phyloP scores from a whole-genome alignment of 1,140 invertebrate genomes.

The Ylistrum balloti region DNA sequence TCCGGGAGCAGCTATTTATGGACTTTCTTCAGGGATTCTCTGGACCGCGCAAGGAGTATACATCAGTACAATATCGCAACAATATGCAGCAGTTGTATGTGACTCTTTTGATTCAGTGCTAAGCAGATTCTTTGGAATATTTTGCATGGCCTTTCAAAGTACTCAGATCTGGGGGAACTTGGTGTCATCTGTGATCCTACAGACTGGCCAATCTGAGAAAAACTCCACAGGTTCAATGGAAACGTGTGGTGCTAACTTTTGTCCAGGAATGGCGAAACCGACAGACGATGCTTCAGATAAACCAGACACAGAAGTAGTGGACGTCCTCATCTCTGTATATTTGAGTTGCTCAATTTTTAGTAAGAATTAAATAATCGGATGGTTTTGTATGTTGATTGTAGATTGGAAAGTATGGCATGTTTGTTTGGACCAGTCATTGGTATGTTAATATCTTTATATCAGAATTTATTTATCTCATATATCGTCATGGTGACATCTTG shows the following conservation, averaged over 20 bases:
- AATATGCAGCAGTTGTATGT: slow-evolving; percentile 64
- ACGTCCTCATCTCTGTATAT: slow-evolving; percentile 62
- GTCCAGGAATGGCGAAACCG: slow-evolving; percentile 42
- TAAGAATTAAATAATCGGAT: no score
- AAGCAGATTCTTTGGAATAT: slow-evolving; percentile 72
- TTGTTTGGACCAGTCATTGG: no score
- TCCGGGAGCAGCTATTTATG: slow-evolving; percentile 67
- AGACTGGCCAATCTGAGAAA: slow-evolving; percentile 29
- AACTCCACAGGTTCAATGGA: neutral
- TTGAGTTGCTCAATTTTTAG: no score
- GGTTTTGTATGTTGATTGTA: no score
- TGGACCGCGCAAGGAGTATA: slow-evolving; percentile 75
- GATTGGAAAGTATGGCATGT: no score
- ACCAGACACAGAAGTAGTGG: slow-evolving; percentile 54
- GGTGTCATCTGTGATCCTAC: slow-evolving; percentile 68
- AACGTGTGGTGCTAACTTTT: slow-evolving; percentile 63
- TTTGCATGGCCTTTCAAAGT: slow-evolving; percentile 71
- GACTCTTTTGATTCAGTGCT: slow-evolving; percentile 64
- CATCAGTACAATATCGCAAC: slow-evolving; percentile 67
- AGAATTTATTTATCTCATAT: no score
- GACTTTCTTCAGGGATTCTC: slow-evolving; percentile 70
- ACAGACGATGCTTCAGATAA: neutral
- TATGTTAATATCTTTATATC: no score
- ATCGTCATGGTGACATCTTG: no score
- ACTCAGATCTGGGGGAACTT: slow-evolving; percentile 75